phyloP scores from a whole-genome alignment of 2,888 invertebrate species.

The Trypoxylon attenuatum region DNA sequence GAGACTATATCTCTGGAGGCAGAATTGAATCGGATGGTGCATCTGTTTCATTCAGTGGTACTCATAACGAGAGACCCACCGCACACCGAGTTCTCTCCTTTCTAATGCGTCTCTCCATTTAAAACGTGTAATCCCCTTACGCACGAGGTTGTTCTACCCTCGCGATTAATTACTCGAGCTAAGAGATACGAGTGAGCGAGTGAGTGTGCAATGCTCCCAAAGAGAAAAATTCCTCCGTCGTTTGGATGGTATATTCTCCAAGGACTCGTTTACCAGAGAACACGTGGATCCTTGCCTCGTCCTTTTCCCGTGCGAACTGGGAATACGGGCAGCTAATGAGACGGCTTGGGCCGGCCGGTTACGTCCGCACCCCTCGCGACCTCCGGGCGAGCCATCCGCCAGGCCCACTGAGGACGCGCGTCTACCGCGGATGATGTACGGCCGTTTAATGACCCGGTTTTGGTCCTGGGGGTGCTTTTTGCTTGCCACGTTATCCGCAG shows the following conservation, averaged over 20 bases:
- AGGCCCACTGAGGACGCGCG: slow-evolving; percentile 36
- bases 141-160: neutral
- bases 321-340: slow-evolving; percentile 50
- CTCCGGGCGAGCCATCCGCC: too few relatives aligned
- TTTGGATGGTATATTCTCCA: neutral
- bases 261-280: slow-evolving; percentile 5
- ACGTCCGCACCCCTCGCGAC: slow-evolving; percentile 23
- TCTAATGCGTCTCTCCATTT: too few relatives aligned
- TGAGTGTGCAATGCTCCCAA: neutral
- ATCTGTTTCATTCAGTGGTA: slow-evolving; percentile 18
- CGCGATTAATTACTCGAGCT: neutral
- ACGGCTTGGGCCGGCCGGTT: slow-evolving; percentile 29
- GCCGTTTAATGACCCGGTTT: slow-evolving; percentile 73
- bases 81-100: neutral
- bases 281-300: slow-evolving; percentile 4
- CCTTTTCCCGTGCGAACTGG: slow-evolving; percentile 6
- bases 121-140: neutral
- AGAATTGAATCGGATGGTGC: slow-evolving; percentile 23
- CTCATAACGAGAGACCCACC: slow-evolving; percentile 1
- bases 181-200: neutral
- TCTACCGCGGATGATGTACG: slow-evolving; percentile 72
- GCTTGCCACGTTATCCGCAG: slow-evolving; percentile 26
- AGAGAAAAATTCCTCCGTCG: neutral
- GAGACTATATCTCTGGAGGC: too few relatives aligned
- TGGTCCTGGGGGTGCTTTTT: slow-evolving; percentile 61